Conservation (phyloP, 2,797 vertebrate genomes). For the Macroramphosus scolopax region DNA sequence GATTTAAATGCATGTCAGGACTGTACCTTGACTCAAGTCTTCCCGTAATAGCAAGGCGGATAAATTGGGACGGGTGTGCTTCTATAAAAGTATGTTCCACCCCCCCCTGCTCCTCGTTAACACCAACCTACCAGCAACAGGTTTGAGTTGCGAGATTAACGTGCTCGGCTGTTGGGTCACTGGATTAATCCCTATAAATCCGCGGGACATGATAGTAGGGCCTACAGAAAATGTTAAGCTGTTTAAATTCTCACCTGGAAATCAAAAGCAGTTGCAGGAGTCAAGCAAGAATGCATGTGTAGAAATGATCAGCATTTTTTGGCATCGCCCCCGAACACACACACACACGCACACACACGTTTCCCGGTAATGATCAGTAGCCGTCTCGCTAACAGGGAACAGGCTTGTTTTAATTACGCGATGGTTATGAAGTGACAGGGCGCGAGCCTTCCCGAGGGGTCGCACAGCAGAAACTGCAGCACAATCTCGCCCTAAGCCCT, state of each 20-base stretch:
- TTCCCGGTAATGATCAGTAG: slow-evolving; percentile 44
- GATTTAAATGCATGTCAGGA: slow-evolving; percentile 23
- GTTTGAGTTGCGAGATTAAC: slow-evolving; percentile 31
- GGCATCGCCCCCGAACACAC: background rate
- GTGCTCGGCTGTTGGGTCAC: slow-evolving; percentile 43
- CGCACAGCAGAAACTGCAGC: slow-evolving; percentile 53
- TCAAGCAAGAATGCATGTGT: too few relatives aligned
- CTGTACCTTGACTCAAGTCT: slow-evolving; percentile 27
- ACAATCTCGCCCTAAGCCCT: slow-evolving; percentile 55
- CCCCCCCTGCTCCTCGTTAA: slow-evolving; percentile 36
- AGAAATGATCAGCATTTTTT: slow-evolving; percentile 23
- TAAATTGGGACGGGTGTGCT: slow-evolving; percentile 24
- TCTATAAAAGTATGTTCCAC: too few relatives aligned
- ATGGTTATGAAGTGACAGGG: slow-evolving; percentile 53
- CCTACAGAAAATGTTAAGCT: slow-evolving; percentile 27
- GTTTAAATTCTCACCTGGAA: slow-evolving; percentile 26
- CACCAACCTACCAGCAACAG: slow-evolving; percentile 23
- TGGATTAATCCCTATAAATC: slow-evolving; percentile 62
- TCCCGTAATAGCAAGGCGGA: slow-evolving; percentile 19
- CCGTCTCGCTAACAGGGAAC: slow-evolving; percentile 48
- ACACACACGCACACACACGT: slow-evolving; percentile 22
- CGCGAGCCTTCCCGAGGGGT: slow-evolving; percentile 35
- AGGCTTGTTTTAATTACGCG: slow-evolving; percentile 61
- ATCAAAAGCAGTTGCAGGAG: slow-evolving; percentile 13
- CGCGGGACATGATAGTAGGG: slow-evolving; percentile 24